phyloP scores from a whole-genome alignment of 2,113 vertebrate species.

The Urocynchramus pylzowi region DNA sequence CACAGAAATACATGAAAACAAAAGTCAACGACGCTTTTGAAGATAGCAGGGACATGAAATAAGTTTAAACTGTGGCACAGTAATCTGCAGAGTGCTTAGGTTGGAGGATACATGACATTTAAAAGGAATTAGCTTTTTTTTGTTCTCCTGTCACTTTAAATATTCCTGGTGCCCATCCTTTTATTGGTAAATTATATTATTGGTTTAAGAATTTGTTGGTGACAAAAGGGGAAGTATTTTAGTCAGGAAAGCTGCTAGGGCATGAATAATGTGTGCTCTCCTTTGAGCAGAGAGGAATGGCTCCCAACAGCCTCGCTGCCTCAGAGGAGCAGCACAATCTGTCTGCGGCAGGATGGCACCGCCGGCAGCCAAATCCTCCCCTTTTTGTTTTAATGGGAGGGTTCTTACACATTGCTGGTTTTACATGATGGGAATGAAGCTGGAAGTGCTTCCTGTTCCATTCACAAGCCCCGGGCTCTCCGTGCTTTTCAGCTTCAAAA shows the following conservation, averaged over 20 bases:
- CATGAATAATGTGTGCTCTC: slow-evolving; percentile 42
- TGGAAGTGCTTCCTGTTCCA: slow-evolving; percentile 71
- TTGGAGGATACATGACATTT: neutral
- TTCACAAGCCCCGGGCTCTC: slow-evolving; percentile 67
- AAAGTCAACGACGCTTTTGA: neutral
- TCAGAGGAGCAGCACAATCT: slow-evolving; percentile 56
- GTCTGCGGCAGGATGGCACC: slow-evolving; percentile 57
- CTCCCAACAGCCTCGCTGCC: slow-evolving; percentile 25
- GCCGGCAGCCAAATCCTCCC: slow-evolving; percentile 66
- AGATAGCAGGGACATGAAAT: neutral
- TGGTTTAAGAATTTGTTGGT: slow-evolving; percentile 45
- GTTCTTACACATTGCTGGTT: slow-evolving; percentile 69
- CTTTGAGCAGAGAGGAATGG: slow-evolving; percentile 56
- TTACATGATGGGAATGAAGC: slow-evolving; percentile 70
- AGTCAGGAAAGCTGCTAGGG: slow-evolving; percentile 49
- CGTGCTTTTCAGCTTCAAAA: slow-evolving; percentile 59
- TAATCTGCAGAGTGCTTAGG: neutral
- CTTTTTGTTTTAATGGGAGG: slow-evolving; percentile 69
- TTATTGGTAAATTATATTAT: slow-evolving; percentile 39
- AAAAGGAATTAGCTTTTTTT: slow-evolving; percentile 1
- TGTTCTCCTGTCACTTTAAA: slow-evolving; percentile 16
- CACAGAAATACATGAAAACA: neutral
- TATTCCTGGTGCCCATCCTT: neutral
- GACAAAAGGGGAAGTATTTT: slow-evolving; percentile 41
- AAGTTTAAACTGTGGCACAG: neutral